Evolutionary conservation across 2,113 vertebrate genomes (phyloP).

Genomic region (Geococcyx californianus): DNA sequence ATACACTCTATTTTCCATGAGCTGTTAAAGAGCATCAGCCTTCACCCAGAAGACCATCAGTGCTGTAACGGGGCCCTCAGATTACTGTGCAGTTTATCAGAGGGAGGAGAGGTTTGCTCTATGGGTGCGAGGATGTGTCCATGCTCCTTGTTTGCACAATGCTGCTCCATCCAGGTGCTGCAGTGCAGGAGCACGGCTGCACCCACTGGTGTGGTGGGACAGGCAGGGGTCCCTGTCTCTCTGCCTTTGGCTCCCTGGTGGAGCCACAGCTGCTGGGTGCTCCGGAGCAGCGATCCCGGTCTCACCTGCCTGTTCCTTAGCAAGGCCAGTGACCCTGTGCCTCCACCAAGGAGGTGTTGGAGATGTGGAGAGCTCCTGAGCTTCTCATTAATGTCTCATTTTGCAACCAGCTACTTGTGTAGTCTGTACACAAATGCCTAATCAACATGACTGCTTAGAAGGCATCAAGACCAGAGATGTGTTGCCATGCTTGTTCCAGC

Average conservation of each 20-base stretch:
- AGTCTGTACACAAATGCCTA: background rate
- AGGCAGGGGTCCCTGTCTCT: background rate
- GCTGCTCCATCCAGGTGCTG: accelerated
- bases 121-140: background rate
- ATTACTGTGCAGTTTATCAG: background rate
- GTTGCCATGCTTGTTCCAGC: accelerated
- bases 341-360: background rate
- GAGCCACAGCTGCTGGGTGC: accelerated
- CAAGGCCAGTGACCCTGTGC: accelerated
- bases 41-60: background rate
- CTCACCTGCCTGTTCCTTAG: accelerated
- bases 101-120: background rate
- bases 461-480: accelerated
- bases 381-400: background rate
- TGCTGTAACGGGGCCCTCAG: background rate
- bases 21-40: background rate
- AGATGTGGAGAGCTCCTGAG: background rate
- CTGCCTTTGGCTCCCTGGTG: accelerated
- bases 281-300: accelerated
- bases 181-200: accelerated
- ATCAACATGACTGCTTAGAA: background rate
- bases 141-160: accelerated
- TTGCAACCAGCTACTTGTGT: background rate
- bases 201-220: accelerated
- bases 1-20: conserved; percentile 23